Percentiles rank a stretch among this genome's conserved stretches.
Evolutionary conservation across 1,140 invertebrate species (phyloP).

Genomic region (Hermetia illucens): DNA sequence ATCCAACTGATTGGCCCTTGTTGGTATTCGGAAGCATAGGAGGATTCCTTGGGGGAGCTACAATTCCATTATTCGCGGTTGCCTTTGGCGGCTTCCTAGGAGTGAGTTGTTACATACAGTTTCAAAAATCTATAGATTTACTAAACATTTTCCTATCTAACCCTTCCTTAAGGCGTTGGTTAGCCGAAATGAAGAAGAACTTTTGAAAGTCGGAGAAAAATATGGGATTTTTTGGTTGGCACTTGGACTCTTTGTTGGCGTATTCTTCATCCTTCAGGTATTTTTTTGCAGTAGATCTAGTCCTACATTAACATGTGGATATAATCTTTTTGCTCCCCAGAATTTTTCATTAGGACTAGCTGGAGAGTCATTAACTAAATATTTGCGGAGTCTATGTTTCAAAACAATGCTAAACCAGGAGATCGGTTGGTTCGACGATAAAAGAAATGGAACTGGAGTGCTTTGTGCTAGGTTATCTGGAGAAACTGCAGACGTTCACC

Average conservation of each 20-base stretch:
- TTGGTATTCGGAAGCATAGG: constrained; percentile 57
- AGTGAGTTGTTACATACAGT: too few species aligned
- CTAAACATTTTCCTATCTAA: too few species aligned
- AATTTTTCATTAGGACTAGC: constrained; percentile 64
- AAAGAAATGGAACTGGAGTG: constrained; percentile 60
- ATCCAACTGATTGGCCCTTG: constrained; percentile 60
- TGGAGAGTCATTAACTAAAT: constrained; percentile 57
- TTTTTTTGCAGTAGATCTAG: constrained; percentile 4
- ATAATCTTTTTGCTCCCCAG: constrained; percentile 39
- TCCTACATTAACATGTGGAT: constrained; percentile 4
- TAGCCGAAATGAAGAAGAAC: too few species aligned
- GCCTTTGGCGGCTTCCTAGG: constrained; percentile 73
- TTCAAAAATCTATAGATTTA: too few species aligned
- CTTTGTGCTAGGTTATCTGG: constrained; percentile 62
- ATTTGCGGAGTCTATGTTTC: constrained; percentile 49
- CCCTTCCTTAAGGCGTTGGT: too few species aligned
- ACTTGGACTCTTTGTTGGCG: constrained; percentile 40
- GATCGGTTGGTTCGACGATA: constrained; percentile 67
- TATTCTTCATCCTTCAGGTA: constrained; percentile 45
- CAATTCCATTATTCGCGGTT: constrained; percentile 67
- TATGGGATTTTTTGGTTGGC: too few species aligned
- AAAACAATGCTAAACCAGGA: constrained; percentile 55
- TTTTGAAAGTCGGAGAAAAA: too few species aligned
- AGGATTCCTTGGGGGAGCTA: constrained; percentile 53
- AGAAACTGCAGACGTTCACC: constrained; percentile 69